Base-by-base conservation (phyloP, 2,113 vertebrate genomes). In the Scatophagus argus region DNA sequence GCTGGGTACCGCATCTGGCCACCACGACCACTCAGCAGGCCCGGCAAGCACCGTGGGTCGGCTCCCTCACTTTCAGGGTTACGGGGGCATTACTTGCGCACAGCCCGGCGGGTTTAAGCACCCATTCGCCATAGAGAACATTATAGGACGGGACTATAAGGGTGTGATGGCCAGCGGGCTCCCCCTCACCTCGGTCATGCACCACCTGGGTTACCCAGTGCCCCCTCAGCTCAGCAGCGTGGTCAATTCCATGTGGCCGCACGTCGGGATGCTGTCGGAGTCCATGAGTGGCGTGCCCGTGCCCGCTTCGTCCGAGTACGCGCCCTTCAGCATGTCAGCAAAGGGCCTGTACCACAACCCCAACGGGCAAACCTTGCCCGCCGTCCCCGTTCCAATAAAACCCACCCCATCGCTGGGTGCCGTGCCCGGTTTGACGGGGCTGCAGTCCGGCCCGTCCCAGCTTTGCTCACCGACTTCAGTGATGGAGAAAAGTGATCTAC, bases 91-190 rank as follows among this genome's bases (percentile, higher is more conserved):
- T 7, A 74, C 91, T 16, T 87, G 91, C 65, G 77, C 85, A 1
- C 91, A 81, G 79, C 89, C 91, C 49, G 73, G 96, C 0, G 95
- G 96, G 69, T 99, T 99, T 83, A 99, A 99, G 80, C 98, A 99
- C 69, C 97, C 98, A 0, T 99, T 99, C 52, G 96, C 96, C 64
- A 97, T 97, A 43, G 96, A 97, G 92, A 97, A 97, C 88, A 95
- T 97, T 56, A 97, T 99, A 83, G 95, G 97, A 67, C 93, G 97
- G 91, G 97, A 99, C 93, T 99, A 98, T 87, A 99, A 98, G 86
- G 97, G 97, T 0, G 95, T 97, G 88, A 94, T 98, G 94, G 95
- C 97, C 3, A 90, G 96, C 17, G 97, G 97, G 59, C 91, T 98
- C 75, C 97, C 97, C 6, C 87, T 98, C 87, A 97, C 97, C 25